These are phyloP conservation scores for Scelioninae gen. 2 DNA, from an alignment of 2,888 invertebrate genomes.

Conservation along the genomic window DNA sequence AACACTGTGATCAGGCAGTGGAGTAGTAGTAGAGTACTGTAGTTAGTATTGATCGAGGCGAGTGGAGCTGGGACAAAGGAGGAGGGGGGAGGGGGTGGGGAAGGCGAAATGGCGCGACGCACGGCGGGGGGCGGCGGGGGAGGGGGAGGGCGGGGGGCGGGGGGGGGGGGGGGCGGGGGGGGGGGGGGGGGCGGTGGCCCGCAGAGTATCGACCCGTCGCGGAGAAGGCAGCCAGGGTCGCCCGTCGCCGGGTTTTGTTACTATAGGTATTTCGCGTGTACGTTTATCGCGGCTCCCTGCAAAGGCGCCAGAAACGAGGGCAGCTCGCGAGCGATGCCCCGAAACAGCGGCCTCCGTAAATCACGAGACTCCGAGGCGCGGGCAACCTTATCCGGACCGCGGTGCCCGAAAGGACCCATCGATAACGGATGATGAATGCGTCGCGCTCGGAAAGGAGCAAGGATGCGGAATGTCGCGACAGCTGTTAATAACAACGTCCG, in stretches of 20 bases:
- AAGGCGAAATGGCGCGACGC: no score
- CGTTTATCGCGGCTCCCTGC: conserved; percentile 62
- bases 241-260: conserved; percentile 72
- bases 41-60: no score
- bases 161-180: conserved; percentile 34
- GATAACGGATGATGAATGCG: conserved; percentile 39
- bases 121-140: no score
- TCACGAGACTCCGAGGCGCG: conserved; percentile 19
- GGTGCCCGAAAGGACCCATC: conserved; percentile 6
- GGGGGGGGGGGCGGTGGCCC: conserved; percentile 68
- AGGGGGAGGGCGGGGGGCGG: no score
- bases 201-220: conserved; percentile 74
- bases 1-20: no score
- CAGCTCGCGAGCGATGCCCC: conserved; percentile 12
- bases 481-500: conserved; percentile 8
- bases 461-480: background rate
- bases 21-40: no score
- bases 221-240: conserved; percentile 72
- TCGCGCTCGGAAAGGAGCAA: background rate
- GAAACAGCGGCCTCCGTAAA: conserved; percentile 27
- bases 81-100: no score
- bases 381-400: conserved; percentile 18
- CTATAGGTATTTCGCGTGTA: conserved; percentile 71
- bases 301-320: conserved; percentile 46
- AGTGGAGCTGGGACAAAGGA: no score